Percentiles rank a stretch among this genome's conserved stretches.
Evolutionary conservation across 2,797 vertebrate genomes (phyloP).

Genomic region (Trichosurus vulpecula): DNA sequence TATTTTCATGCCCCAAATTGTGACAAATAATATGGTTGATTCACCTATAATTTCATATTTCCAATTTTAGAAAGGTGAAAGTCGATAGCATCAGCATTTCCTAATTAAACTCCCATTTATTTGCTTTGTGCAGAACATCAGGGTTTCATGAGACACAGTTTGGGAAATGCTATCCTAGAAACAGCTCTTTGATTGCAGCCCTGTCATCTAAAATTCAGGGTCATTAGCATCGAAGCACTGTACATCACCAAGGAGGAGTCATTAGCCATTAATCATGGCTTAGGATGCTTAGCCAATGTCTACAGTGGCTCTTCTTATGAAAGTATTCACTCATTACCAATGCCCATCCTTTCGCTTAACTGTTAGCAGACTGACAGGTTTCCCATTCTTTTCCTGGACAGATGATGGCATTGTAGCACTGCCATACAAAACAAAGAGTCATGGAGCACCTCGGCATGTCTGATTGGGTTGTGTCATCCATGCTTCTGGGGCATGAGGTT

Average conservation of each 20-base stretch:
- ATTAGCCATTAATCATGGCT: not conserved
- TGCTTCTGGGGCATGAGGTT: slow-evolving; percentile 73
- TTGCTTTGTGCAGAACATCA: not conserved
- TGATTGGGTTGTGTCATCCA: slow-evolving; percentile 72
- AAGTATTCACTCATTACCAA: slow-evolving; percentile 30
- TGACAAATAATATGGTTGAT: not conserved
- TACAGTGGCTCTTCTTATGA: not conserved
- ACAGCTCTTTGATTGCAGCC: not conserved
- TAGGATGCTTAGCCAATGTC: not conserved
- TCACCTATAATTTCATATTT: not conserved
- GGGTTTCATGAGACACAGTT: not conserved
- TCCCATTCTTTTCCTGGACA: slow-evolving; percentile 77
- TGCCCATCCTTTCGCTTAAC: not conserved
- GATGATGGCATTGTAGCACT: slow-evolving; percentile 83
- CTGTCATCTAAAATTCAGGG: not conserved
- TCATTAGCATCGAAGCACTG: not conserved
- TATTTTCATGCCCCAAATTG: not conserved
- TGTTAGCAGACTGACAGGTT: not conserved
- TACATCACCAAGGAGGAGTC: not conserved
- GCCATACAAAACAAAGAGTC: slow-evolving; percentile 35
- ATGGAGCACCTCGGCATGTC: not conserved
- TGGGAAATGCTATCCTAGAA: not conserved
- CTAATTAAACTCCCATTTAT: not conserved
- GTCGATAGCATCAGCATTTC: not conserved
- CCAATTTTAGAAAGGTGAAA: not conserved